These are phyloP conservation scores for Orientallactaga bullata DNA, from an alignment of 2,113 vertebrate genomes.

Conservation along the genomic window DNA sequence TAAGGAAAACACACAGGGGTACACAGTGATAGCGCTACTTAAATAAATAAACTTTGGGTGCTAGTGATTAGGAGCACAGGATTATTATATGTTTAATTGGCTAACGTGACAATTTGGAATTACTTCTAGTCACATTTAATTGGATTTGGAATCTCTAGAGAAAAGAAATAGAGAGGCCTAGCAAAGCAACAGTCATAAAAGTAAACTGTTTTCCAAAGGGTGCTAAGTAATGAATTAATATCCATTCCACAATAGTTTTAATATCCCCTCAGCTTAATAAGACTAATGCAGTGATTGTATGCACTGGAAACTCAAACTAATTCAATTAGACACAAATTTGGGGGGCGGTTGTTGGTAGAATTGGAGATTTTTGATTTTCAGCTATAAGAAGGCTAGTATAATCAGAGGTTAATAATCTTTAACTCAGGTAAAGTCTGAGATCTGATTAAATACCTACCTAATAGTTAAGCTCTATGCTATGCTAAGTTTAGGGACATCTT, in stretches of 20 bases:
- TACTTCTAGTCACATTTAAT: conserved; percentile 91
- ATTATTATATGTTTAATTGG: conserved; percentile 92
- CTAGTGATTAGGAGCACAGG: conserved; percentile 89
- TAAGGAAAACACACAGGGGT: conserved; percentile 83
- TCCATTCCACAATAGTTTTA: conserved; percentile 86
- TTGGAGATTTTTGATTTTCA: conserved; percentile 59
- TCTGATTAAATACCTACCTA: conserved; percentile 22
- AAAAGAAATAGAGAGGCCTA: conserved; percentile 83
- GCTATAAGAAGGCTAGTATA: conserved; percentile 72
- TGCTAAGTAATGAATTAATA: conserved; percentile 88
- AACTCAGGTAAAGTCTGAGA: conserved; percentile 70
- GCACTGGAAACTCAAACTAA: conserved; percentile 79
- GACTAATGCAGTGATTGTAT: conserved; percentile 82
- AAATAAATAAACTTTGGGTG: conserved; percentile 90
- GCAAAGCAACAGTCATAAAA: conserved; percentile 87
- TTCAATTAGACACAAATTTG: conserved; percentile 82
- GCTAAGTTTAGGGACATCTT: conserved; percentile 60
- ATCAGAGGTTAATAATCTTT: conserved; percentile 80
- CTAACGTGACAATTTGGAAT: conserved; percentile 91
- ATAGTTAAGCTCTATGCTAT: neutral
- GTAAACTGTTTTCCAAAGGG: conserved; percentile 87
- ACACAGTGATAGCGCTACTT: conserved; percentile 85
- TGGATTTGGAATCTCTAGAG: conserved; percentile 90
- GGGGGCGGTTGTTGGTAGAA: conserved; percentile 46
- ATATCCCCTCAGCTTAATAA: conserved; percentile 85